phyloP scores from a whole-genome alignment of 1,140 invertebrate genomes.

The Calephelis nemesis region DNA sequence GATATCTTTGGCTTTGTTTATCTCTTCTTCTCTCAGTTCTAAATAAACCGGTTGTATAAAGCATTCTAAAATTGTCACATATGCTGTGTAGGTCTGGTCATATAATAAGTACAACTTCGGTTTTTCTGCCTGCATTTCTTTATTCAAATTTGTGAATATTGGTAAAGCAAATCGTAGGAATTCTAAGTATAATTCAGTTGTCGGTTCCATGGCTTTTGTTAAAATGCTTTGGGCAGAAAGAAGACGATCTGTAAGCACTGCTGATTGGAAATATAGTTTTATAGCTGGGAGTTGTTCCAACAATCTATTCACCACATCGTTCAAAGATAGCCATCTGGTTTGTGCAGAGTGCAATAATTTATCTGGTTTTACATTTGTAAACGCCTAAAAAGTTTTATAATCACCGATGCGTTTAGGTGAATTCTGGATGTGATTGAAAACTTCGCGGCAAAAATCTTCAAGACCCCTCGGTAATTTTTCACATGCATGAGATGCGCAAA shows the following conservation, averaged over 20 bases:
- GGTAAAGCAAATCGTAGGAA: slow-evolving; percentile 40
- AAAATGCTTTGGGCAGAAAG: slow-evolving; percentile 38
- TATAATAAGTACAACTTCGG: slow-evolving; percentile 33
- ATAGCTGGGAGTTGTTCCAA: slow-evolving; percentile 53
- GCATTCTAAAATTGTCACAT: slow-evolving; percentile 25
- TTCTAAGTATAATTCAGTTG: slow-evolving; percentile 13
- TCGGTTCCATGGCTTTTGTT: slow-evolving; percentile 12
- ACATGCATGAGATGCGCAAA: slow-evolving; percentile 52
- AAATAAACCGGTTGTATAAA: slow-evolving; percentile 25
- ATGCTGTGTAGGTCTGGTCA: slow-evolving; percentile 24
- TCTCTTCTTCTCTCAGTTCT: slow-evolving; percentile 1
- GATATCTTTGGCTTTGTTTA: slow-evolving; percentile 3
- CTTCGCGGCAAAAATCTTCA: slow-evolving; percentile 36
- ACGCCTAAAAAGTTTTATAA: slow-evolving; percentile 45
- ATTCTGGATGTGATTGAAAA: slow-evolving; percentile 42
- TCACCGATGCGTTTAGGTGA: slow-evolving; percentile 41
- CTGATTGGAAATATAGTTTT: slow-evolving; percentile 48
- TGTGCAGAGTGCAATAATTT: slow-evolving; percentile 44
- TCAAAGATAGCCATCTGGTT: slow-evolving; percentile 59
- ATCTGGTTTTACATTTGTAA: slow-evolving; percentile 43
- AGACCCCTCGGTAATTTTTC: slow-evolving; percentile 43
- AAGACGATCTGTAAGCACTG: slow-evolving; percentile 28
- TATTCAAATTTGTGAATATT: slow-evolving; percentile 24
- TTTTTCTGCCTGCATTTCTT: slow-evolving; percentile 22
- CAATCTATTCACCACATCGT: slow-evolving; percentile 45